A percentile compares a stretch with the other conserved stretches of the same genome.
phyloP scores from a whole-genome alignment of 2,888 invertebrate species.

The Tenthredo livida region DNA sequence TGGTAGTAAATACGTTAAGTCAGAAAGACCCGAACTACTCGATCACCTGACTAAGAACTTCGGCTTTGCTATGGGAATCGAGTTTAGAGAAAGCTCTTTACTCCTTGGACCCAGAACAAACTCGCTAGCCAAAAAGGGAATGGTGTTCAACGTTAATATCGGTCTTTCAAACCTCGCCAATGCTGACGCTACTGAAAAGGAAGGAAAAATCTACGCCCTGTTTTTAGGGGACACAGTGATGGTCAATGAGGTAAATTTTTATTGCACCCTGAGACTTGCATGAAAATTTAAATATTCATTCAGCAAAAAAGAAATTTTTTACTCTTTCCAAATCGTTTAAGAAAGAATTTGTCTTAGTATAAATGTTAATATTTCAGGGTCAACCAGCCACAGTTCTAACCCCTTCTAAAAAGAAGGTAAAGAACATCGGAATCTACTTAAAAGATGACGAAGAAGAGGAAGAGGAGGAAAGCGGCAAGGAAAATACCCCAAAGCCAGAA shows the following conservation, averaged over 20 bases:
- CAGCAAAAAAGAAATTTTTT: background rate
- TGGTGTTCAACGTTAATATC: slow-evolving; percentile 98
- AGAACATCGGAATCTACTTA: slow-evolving; percentile 96
- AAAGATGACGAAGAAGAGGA: slow-evolving; percentile 94
- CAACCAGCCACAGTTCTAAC: slow-evolving; percentile 93
- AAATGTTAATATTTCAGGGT: slow-evolving; percentile 74
- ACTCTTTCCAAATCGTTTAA: background rate
- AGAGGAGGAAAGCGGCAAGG: slow-evolving; percentile 81
- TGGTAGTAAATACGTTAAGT: slow-evolving; percentile 90
- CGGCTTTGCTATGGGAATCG: slow-evolving; percentile 99
- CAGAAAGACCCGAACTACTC: slow-evolving; percentile 90
- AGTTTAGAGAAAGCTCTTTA: slow-evolving; percentile 97
- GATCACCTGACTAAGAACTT: slow-evolving; percentile 96
- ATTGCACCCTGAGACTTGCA: background rate
- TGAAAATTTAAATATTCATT: background rate
- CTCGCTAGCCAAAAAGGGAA: slow-evolving; percentile 90
- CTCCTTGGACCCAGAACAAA: slow-evolving; percentile 95
- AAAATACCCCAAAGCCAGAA: slow-evolving; percentile 84
- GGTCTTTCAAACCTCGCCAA: slow-evolving; percentile 93
- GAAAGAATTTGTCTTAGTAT: background rate
- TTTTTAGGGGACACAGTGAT: slow-evolving; percentile 98
- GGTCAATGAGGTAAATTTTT: slow-evolving; percentile 87
- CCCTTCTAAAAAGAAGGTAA: slow-evolving; percentile 95
- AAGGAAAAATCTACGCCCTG: slow-evolving; percentile 94
- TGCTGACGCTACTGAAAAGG: slow-evolving; percentile 90